A percentile compares a stretch with the other conserved stretches of the same genome.
These are phyloP conservation scores for Girardinus metallicus DNA, from an alignment of 2,797 vertebrate species.

Conservation along the genomic window DNA sequence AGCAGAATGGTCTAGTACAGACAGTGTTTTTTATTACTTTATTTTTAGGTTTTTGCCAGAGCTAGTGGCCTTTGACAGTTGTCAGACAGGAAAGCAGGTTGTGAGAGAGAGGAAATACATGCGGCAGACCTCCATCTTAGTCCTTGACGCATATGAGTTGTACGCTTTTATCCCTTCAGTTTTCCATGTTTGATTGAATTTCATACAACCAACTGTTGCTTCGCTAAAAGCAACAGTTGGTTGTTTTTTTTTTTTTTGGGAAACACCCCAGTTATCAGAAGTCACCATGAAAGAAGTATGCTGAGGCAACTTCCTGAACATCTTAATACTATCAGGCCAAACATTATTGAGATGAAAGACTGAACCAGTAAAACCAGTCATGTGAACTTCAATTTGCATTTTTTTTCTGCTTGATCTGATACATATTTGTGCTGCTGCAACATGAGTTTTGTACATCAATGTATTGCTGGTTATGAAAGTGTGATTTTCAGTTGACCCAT, in stretches of 20 bases:
- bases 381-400: neutral
- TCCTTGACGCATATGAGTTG: too few relatives aligned
- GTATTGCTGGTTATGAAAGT: neutral
- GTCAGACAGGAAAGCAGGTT: too few relatives aligned
- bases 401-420: neutral
- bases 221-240: too few relatives aligned
- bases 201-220: neutral
- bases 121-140: too few relatives aligned
- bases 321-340: neutral
- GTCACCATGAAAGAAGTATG: neutral
- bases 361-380: neutral
- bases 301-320: neutral
- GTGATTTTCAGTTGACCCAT: neutral
- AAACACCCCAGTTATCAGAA: neutral
- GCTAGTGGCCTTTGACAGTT: too few relatives aligned
- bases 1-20: neutral
- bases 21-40: neutral
- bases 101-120: too few relatives aligned
- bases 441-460: neutral
- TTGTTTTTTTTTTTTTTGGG: neutral
- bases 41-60: too few relatives aligned
- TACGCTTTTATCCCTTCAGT: neutral
- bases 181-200: neutral
- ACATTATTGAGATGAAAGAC: neutral
- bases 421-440: neutral